Evolutionary conservation across 2,888 invertebrate species (phyloP).

Genomic region (Tryphoninae sp.): DNA sequence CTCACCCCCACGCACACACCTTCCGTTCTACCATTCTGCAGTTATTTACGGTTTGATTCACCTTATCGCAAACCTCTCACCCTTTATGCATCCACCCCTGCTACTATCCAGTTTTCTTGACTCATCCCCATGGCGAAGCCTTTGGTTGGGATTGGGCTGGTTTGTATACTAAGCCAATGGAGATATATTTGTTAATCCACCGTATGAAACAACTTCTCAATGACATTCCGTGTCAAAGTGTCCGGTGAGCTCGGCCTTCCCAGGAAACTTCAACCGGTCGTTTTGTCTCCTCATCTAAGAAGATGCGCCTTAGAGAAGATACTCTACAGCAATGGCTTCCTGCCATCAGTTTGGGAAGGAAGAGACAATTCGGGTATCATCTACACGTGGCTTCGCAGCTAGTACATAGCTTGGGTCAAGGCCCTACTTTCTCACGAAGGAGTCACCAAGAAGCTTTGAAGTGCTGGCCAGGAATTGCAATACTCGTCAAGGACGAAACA

Average conservation of each 20-base stretch:
- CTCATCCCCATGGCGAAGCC: constrained; percentile 32
- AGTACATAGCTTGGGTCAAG: constrained; percentile 37
- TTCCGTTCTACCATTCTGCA: constrained; percentile 79
- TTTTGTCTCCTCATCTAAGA: constrained; percentile 59
- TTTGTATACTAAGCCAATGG: not conserved
- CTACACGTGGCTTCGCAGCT: constrained; percentile 22
- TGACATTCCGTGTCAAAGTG: constrained; percentile 29
- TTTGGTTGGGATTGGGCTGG: constrained; percentile 5
- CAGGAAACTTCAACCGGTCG: constrained; percentile 30
- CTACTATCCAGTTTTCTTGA: constrained; percentile 23
- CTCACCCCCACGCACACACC: constrained; percentile 23
- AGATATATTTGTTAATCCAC: constrained; percentile 3
- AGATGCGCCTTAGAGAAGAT: not conserved
- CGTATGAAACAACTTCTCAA: constrained; percentile 17
- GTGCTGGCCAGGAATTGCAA: constrained; percentile 43
- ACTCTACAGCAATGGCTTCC: constrained; percentile 34
- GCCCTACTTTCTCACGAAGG: constrained; percentile 53
- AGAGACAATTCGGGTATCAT: constrained; percentile 53
- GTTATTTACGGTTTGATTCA: constrained; percentile 81
- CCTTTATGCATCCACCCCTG: constrained; percentile 62
- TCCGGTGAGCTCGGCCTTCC: constrained; percentile 22
- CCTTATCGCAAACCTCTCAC: constrained; percentile 77
- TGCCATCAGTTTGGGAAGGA: constrained; percentile 63
- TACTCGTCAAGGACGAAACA: constrained; percentile 62
- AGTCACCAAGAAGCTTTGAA: constrained; percentile 74